These are phyloP conservation scores for Cossypha dichroa DNA, from an alignment of 2,797 vertebrate genomes.

Conservation along the genomic window DNA sequence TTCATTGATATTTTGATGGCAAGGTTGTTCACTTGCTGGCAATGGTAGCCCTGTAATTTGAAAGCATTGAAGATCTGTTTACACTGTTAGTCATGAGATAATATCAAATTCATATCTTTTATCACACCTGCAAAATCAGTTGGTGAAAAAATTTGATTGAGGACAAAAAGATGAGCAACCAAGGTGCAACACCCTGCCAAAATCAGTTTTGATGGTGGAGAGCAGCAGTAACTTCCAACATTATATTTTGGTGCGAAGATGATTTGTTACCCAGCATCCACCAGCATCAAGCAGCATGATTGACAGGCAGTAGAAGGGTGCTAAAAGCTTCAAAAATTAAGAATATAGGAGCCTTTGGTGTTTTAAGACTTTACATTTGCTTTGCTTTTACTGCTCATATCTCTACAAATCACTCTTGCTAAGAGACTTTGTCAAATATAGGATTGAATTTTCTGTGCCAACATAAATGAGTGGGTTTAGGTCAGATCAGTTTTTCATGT, in stretches of 20 bases:
- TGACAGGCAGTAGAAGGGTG: neutral
- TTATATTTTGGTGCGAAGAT: neutral
- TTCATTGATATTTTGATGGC: conserved; percentile 38
- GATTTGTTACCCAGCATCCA: neutral
- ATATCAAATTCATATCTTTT: neutral
- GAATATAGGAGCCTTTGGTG: neutral
- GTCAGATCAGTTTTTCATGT: neutral
- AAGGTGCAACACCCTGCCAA: neutral
- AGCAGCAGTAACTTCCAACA: neutral
- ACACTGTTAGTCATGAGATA: neutral
- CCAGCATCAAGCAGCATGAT: neutral
- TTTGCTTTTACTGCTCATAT: neutral
- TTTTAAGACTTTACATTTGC: neutral
- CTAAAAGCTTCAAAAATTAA: neutral
- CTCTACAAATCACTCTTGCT: neutral
- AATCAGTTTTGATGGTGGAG: neutral
- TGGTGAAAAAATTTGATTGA: conserved; percentile 6
- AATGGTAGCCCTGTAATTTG: neutral
- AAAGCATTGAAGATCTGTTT: neutral
- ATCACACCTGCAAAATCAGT: neutral
- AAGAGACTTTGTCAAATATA: neutral
- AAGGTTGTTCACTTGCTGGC: conserved; percentile 18
- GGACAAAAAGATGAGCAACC: neutral
- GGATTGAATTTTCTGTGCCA: neutral
- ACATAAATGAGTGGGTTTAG: neutral